Evolutionary conservation across 2,797 vertebrate genomes (phyloP), one percentile per base, ranked within the genome.

Genomic region (Galaxias olidus): DNA sequence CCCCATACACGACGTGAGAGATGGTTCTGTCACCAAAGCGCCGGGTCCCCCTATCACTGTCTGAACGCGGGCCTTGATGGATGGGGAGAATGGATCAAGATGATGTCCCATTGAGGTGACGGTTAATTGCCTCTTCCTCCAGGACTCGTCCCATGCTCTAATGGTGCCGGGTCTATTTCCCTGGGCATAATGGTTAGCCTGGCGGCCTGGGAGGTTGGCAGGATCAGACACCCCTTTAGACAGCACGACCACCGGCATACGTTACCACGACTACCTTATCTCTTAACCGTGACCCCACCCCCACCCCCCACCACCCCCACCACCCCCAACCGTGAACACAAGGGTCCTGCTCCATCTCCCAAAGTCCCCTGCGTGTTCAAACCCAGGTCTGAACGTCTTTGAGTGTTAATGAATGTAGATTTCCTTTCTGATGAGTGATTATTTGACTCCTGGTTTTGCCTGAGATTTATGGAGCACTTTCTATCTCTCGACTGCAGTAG

Each of bases 391-490:
- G 94, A 90, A 91, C 92, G 92, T 93, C 91, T 91, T 92, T 90
- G 90, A 90, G 94, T 92, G 93, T 94, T 98, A 98, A 97, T 97
- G 94, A 95, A 97, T 98, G 96, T 96, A 98, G 95, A 98, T 98
- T 98, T 98, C 95, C 96, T 96, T 98, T 98, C 93, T 96, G 96
- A 98, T 96, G 95, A 95, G 93, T 96, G 96, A 97, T 98, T 95
- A 98, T 96, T 96, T 96, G 96, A 98, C 96, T 96, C 96, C 96
- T 96, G 95, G 96, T 98, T 98, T 96, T 95, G 95, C 93, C 66
- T 42, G 93, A 97, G 97, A 99, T 98, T 98, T 98, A 99, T 96
- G 94, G 94, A 92, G 85, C 93, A 90, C 93, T 90, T 96, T 97
- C 94, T 98, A 98, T 99, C 96, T 97, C 94, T 93, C 94, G 95